Evolutionary conservation across 2,888 invertebrate genomes (phyloP), one percentile per base, ranked within the genome.

Genomic region (Tenthredo notha): DNA sequence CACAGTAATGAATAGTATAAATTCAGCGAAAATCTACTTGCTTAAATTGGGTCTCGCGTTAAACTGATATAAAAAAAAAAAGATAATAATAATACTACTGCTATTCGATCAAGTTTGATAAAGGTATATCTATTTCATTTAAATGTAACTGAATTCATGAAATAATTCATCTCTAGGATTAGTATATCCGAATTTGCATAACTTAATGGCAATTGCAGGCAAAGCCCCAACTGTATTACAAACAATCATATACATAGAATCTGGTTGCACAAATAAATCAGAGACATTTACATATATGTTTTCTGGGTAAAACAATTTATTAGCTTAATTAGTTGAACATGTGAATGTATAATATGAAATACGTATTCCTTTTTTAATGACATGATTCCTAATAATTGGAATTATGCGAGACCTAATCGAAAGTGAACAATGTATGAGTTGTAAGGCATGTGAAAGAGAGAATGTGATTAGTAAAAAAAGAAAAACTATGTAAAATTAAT

Each of bases 381-480:
- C 50, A 50, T 50, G 50, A n/a, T 50, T 50, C 6, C n/a, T 37
- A 9, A n/a, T 50, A 50, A 50, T 50, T 4, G 18, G n/a, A 61
- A 61, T 25, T 25, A 87, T 88, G 90, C 89, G 90, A 89, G 89
- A 89, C 90, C 91, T 90, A 90, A 91, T 90, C 88, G 90, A 90
- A 91, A 88, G 88, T 88, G 86, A 88, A 89, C 84, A 86, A 10
- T 47, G 25, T 67, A 88, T 87, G 86, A 88, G 89, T 92, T 92
- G 90, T 91, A 91, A 90, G 90, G 87, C 90, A 90, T 90, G 88
- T 88, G 84, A 88, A 89, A 89, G 90, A 89, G 90, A 90, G 90
- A 90, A 87, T 89, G 88, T 89, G 89, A 90, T 90, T 90, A 89
- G 87, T 90, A 87, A 67, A 10, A 87, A 54, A 54, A 54, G 5